phyloP scores from a whole-genome alignment of 2,113 vertebrate genomes.

The Oryzias celebensis region DNA sequence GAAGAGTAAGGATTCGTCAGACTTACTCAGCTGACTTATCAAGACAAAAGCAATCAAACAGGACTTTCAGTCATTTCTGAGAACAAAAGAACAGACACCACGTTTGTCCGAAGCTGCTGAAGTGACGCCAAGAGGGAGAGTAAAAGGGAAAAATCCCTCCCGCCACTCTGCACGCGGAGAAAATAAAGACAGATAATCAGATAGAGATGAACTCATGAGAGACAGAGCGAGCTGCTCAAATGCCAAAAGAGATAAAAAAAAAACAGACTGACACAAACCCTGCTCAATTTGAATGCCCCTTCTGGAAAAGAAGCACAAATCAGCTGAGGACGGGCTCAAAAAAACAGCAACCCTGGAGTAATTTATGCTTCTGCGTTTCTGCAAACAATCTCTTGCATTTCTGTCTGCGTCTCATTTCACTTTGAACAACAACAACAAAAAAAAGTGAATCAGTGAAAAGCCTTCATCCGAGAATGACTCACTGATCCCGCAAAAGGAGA shows the following conservation, averaged over 20 bases:
- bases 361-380: conserved; percentile 17
- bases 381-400: conserved; percentile 15
- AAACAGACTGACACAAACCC: conserved; percentile 13
- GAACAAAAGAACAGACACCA: neutral
- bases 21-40: conserved; percentile 33
- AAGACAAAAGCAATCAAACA: conserved; percentile 17
- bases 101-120: conserved; percentile 1
- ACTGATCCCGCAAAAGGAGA: conserved; percentile 15
- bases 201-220: conserved; percentile 10
- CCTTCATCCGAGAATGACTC: conserved; percentile 17
- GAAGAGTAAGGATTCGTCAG: conserved; percentile 14
- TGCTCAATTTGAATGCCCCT: conserved; percentile 20
- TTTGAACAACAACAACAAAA: neutral
- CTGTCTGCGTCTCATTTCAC: conserved; percentile 12
- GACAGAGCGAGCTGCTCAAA: conserved; percentile 5
- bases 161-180: neutral
- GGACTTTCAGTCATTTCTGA: conserved; percentile 2
- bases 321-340: conserved; percentile 22
- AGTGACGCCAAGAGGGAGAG: neutral
- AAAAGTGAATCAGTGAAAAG: conserved; percentile 25
- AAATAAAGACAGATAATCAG: conserved; percentile 8
- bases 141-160: neutral
- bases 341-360: conserved; percentile 10
- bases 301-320: conserved; percentile 19
- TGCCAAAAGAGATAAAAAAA: conserved; percentile 14